Conservation (phyloP, 2,797 vertebrate species). For the Psittacula derbiana region DNA sequence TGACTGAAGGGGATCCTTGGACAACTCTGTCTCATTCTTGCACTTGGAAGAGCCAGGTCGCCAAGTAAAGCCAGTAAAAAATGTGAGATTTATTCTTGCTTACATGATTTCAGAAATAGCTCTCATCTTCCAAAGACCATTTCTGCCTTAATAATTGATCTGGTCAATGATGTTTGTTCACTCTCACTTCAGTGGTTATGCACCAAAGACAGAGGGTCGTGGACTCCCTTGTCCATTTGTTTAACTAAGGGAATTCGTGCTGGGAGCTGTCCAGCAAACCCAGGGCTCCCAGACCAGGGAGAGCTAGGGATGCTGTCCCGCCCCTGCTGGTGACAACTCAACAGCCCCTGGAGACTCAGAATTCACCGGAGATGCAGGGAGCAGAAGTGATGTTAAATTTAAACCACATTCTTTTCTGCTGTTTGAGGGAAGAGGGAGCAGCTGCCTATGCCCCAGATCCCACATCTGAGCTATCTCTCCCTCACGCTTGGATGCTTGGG, state of each 20-base stretch:
- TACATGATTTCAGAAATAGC: background rate
- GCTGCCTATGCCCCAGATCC: background rate
- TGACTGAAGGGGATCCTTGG: background rate
- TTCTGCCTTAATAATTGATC: conserved; percentile 6
- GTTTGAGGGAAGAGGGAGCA: conserved; percentile 22
- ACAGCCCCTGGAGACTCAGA: background rate
- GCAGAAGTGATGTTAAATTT: background rate
- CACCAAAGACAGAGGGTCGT: background rate
- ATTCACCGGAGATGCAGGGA: background rate
- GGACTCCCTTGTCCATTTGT: background rate
- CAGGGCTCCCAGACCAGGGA: background rate
- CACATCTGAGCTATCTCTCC: conserved; percentile 15
- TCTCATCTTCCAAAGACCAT: conserved; percentile 14
- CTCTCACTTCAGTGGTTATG: background rate
- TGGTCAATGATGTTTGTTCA: background rate
- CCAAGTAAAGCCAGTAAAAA: background rate
- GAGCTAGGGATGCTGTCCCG: background rate
- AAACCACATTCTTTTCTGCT: background rate
- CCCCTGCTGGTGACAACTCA: background rate
- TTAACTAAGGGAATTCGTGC: background rate
- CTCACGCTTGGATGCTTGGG: conserved; percentile 5
- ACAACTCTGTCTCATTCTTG: background rate
- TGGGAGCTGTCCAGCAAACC: background rate
- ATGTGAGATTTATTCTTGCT: background rate
- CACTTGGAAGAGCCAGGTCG: background rate